Base-by-base conservation (phyloP, 2,113 vertebrate species). In the Menidia beryllina region DNA sequence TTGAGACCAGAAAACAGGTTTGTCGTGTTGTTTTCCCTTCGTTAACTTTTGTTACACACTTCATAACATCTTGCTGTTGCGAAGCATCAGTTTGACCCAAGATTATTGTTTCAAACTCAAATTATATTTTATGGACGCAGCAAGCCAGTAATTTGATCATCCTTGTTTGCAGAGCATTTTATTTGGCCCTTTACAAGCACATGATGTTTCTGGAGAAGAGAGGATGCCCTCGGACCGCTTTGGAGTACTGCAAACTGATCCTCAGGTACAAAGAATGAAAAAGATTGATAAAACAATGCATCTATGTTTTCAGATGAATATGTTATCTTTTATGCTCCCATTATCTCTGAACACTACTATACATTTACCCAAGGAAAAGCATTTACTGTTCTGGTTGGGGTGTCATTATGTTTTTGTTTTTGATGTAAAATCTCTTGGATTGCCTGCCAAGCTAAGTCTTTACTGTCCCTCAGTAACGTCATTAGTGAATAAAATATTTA, bases 191-290 rank as follows among this genome's bases (percentile, higher is more conserved):
- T 52, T 99, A 96, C 85, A 99, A 98, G 89, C 98, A 99, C 87
- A 94, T 98, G 95, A 93, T 94, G 87, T 98, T 98, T 68, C 89
- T 99, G 77, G 98, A 99, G 91, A 98, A 95, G 86, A 94, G 97
- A 68, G 98, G 97, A 21, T 99, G 98, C 75, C 96, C 96, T 2
- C 93, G 98, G 21, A 99, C 97, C 0, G 96, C 98, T 2, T 89
- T 99, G 82, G 98, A 99, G 83, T 97, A 95, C 93, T 98, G 96
- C 92, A 98, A 96, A 86, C 94, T 99, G 23, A 96, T 99, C 58
- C 87, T 99, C 43, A 98, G 97, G 98, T 99, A 75, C 55, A 60
- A 45, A 58, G 27, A 34, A 10, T 34, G 24, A 2, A 53, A 39
- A 60, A 25, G 3, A 1, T 30, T 43, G 9, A 19, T 17, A 70